Conservation (phyloP, 2,113 vertebrate genomes). For the Pangasianodon gigas region DNA sequence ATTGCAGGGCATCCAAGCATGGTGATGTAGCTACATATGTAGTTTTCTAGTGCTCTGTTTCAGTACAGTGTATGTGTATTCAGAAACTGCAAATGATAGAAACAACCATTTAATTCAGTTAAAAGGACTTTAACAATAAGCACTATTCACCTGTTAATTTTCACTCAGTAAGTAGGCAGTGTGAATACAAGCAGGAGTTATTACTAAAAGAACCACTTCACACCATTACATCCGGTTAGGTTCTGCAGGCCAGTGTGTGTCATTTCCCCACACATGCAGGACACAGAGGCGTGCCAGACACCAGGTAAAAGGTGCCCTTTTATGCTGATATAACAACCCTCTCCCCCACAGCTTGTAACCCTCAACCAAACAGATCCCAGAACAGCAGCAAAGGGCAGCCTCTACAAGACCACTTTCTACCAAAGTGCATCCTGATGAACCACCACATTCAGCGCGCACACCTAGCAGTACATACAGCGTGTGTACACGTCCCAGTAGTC, state of each 20-base stretch:
- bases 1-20: background rate
- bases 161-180: background rate
- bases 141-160: background rate
- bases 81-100: background rate
- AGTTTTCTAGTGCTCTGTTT: background rate
- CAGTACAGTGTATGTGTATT: background rate
- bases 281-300: conserved; percentile 26
- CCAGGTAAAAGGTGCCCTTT: conserved; percentile 20
- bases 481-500: conserved; percentile 91
- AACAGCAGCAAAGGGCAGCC: conserved; percentile 35
- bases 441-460: conserved; percentile 39
- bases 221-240: conserved; percentile 38
- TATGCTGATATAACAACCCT: background rate
- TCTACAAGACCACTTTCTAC: background rate
- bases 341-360: background rate
- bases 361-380: background rate
- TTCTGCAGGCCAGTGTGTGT: background rate
- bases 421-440: conserved; percentile 21
- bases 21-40: background rate
- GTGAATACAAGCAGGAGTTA: conserved; percentile 27
- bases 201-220: conserved; percentile 17
- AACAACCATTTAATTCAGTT: background rate
- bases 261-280: conserved; percentile 37
- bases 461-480: conserved; percentile 84
- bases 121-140: background rate